phyloP scores from a whole-genome alignment of 2,888 invertebrate species.

The Caprella mutica region DNA sequence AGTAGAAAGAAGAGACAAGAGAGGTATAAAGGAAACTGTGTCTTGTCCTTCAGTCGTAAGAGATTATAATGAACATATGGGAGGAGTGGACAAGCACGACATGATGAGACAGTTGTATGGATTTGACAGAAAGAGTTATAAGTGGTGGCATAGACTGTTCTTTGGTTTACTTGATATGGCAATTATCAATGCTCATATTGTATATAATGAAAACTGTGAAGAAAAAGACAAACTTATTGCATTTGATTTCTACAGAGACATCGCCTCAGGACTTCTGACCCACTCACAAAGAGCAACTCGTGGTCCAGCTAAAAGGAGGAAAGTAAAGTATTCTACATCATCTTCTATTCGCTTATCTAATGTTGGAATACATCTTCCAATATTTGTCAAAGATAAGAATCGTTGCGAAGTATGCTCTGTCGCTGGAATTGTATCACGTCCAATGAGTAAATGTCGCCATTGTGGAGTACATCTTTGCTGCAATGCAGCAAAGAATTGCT shows the following conservation, averaged over 20 bases:
- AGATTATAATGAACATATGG: slow-evolving; percentile 37
- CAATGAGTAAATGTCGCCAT: slow-evolving; percentile 3
- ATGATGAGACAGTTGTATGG: slow-evolving; percentile 36
- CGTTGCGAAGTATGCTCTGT: slow-evolving; percentile 16
- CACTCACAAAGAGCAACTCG: neutral
- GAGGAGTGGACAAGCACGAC: slow-evolving; percentile 38
- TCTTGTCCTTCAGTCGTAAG: slow-evolving; percentile 35
- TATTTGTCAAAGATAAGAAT: slow-evolving; percentile 10
- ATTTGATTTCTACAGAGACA: neutral
- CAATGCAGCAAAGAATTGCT: slow-evolving; percentile 18
- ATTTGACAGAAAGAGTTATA: slow-evolving; percentile 36
- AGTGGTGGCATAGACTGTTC: slow-evolving; percentile 37
- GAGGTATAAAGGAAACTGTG: slow-evolving; percentile 32
- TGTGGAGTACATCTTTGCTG: slow-evolving; percentile 15
- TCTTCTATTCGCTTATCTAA: neutral
- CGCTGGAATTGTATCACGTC: slow-evolving; percentile 12
- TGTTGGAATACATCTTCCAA: slow-evolving; percentile 10
- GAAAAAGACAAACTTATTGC: neutral
- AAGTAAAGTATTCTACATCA: slow-evolving; percentile 1
- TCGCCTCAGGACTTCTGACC: neutral
- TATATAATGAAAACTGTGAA: neutral
- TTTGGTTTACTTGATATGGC: slow-evolving; percentile 36
- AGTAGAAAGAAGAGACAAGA: slow-evolving; percentile 28
- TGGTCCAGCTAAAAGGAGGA: neutral
- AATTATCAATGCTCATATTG: slow-evolving; percentile 34